These are phyloP conservation scores for Condylostylus longicornis DNA, from an alignment of 1,140 invertebrate species.

Conservation along the genomic window DNA sequence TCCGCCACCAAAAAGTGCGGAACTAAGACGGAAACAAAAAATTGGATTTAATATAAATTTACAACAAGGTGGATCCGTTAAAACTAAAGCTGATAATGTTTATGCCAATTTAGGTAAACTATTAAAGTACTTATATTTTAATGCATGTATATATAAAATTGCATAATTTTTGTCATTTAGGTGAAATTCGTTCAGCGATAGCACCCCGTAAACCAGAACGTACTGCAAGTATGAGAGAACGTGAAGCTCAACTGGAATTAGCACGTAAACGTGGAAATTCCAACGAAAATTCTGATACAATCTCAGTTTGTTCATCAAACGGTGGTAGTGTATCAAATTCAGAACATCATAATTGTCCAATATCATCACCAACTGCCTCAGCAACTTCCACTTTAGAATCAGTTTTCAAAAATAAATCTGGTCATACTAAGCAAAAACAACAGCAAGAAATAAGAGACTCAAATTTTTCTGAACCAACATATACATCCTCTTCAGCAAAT, in stretches of 20 bases:
- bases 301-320: conserved; percentile 33
- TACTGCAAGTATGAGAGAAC: conserved; percentile 64
- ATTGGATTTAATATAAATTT: conserved; percentile 14
- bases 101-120: conserved; percentile 61
- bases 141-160: background rate
- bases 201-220: conserved; percentile 63
- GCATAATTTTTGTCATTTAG: no score
- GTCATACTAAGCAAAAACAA: background rate
- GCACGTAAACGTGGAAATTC: conserved; percentile 32
- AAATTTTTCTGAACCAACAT: no score
- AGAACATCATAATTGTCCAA: background rate
- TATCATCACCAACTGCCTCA: conserved; percentile 5
- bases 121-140: conserved; percentile 12
- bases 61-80: conserved; percentile 19
- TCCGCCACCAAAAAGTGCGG: conserved; percentile 51
- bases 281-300: conserved; percentile 26
- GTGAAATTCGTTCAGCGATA: conserved; percentile 59
- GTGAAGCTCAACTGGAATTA: conserved; percentile 45
- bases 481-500: no score
- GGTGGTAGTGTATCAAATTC: conserved; percentile 26
- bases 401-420: conserved; percentile 6
- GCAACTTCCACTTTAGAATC: conserved; percentile 3
- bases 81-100: conserved; percentile 46
- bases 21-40: conserved; percentile 44
- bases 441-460: no score